phyloP scores from a whole-genome alignment of 1,140 invertebrate species.

The Dermatophagoides farinae region DNA sequence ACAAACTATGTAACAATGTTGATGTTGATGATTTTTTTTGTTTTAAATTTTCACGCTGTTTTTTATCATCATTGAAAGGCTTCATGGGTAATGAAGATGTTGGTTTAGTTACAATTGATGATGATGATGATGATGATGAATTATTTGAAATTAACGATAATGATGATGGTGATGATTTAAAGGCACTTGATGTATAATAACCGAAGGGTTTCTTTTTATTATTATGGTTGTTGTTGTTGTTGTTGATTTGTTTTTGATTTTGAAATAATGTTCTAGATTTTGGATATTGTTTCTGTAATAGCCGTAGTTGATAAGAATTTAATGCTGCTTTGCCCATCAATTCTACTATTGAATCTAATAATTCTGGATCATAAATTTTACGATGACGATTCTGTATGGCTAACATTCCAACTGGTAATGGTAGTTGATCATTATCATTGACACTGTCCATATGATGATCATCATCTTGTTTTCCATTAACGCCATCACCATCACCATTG shows the following conservation, averaged over 20 bases:
- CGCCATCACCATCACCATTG: background rate
- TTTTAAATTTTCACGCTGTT: background rate
- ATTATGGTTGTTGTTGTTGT: background rate
- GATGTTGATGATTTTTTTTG: background rate
- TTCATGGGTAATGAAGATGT: background rate
- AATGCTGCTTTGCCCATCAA: constrained; percentile 13
- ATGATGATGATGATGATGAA: constrained; percentile 8
- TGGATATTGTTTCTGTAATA: no score
- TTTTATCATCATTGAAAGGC: no score
- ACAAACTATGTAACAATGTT: background rate
- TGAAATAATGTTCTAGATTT: no score
- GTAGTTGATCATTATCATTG: background rate
- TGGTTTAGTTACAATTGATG: background rate
- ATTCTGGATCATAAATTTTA: background rate
- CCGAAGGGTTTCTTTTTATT: constrained; percentile 16
- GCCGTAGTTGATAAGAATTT: background rate
- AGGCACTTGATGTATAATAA: constrained; percentile 21
- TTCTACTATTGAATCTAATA: constrained; percentile 11
- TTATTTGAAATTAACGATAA: constrained; percentile 11
- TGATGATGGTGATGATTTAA: constrained; percentile 19
- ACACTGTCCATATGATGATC: background rate
- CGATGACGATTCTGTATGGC: constrained; percentile 10
- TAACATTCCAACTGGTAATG: constrained; percentile 15
- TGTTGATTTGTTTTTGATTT: no score
- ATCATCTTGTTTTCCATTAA: background rate